Conservation (phyloP, 2,113 vertebrate species). For the Cololabis saira region DNA sequence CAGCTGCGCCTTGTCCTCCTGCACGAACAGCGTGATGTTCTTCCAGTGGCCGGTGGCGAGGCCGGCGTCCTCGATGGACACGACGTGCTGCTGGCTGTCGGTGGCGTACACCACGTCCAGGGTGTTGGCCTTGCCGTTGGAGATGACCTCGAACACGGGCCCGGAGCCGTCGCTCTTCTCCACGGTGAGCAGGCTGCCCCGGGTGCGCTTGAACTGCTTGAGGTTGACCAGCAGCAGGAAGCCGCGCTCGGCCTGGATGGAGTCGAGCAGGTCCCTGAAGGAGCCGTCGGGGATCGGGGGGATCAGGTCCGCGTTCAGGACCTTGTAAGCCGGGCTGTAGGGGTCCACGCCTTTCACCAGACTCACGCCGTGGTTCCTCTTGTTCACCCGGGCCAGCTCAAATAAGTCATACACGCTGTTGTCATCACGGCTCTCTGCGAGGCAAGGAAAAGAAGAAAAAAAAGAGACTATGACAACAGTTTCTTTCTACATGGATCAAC, state of each 20-base stretch:
- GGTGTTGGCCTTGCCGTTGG: constrained; percentile 92
- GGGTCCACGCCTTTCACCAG: constrained; percentile 90
- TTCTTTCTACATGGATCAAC: not conserved
- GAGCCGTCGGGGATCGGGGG: constrained; percentile 88
- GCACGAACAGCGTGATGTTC: constrained; percentile 95
- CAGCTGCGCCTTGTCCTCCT: constrained; percentile 93
- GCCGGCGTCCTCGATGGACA: constrained; percentile 90
- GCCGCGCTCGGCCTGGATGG: constrained; percentile 90
- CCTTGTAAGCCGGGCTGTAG: constrained; percentile 93
- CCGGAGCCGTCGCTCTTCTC: constrained; percentile 89
- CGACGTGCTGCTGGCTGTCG: constrained; percentile 85
- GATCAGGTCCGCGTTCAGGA: constrained; percentile 91
- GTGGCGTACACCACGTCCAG: constrained; percentile 90
- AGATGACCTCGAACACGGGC: constrained; percentile 91
- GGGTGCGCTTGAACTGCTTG: constrained; percentile 89
- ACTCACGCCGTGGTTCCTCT: constrained; percentile 85
- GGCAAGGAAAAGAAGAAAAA: constrained; percentile 1
- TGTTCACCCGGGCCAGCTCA: constrained; percentile 83
- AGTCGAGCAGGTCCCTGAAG: constrained; percentile 94
- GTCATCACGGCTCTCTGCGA: constrained; percentile 89
- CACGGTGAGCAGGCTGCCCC: constrained; percentile 88
- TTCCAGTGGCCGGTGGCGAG: constrained; percentile 93
- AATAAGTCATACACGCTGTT: constrained; percentile 95
- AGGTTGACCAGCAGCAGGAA: constrained; percentile 93
- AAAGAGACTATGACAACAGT: not conserved